Base-by-base conservation (phyloP, 1,140 invertebrate genomes). In the Diabrotica virgifera region DNA sequence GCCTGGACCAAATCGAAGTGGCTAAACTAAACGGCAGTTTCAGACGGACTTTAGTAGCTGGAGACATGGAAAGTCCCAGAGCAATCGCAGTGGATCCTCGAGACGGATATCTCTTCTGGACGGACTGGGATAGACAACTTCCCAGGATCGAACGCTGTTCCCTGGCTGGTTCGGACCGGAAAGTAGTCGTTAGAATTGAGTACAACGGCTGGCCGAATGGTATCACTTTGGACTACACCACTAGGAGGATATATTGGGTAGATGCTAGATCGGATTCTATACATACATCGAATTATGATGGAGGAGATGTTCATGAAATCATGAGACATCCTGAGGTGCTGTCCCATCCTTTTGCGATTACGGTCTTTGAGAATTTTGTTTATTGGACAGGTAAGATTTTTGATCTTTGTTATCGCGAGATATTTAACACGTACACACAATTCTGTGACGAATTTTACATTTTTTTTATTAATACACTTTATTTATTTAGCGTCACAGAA, bases 281-380 rank as follows among this genome's bases (percentile, higher is more conserved):
- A 55, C 92, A 93, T 78, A 92, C 91, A 10, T 86, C 87, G 0
- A 85, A 80, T 62, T 95, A 93, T 79, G 86, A 93, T 69, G 95
- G 95, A 0, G 82, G 80, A 11, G 88, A 91, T 74, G 82, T 90
- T 46, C 84, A 86, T 60, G 86, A 85, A 62, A 85, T 93, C 36
- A 80, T 93, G 50, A 84, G 85, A 59, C 81, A 83, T 62, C 84
- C 85, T 65, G 86, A 89, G 52, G 85, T 85, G 35, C 79, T 96
- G 11, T 87, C 89, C 24, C 96, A 98, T 82, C 94, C 95, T 0
- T 97, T 94, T 81, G 91, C 93, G n/a, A 85, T 97, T 8, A 89
- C 92, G 0, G 83, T 90, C 12, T 90, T 87, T 66, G 88, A 91
- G 72, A 88, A 93, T 69, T 89, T 90, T 74, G 85, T 98, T 0